A percentile compares a stretch with the other conserved stretches of the same genome.
These are phyloP conservation scores for Balanococcus diminutus DNA, from an alignment of 2,888 invertebrate genomes.

Conservation along the genomic window DNA sequence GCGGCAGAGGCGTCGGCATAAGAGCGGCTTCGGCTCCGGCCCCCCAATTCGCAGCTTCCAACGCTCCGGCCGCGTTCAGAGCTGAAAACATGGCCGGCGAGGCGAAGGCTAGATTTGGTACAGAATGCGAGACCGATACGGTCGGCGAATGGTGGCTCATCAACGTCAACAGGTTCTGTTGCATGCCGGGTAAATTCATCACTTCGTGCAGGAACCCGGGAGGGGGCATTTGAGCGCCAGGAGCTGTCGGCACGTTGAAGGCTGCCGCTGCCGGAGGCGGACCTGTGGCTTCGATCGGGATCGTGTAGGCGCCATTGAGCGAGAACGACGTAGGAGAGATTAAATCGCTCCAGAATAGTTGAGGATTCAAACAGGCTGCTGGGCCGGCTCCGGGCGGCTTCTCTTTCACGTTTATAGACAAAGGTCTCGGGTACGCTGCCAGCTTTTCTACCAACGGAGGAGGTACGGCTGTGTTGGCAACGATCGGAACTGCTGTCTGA, in stretches of 20 bases:
- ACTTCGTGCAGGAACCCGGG: constrained; percentile 37
- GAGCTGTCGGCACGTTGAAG: constrained; percentile 44
- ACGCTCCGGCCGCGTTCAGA: not conserved
- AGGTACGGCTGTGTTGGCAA: constrained; percentile 48
- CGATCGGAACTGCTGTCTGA: not conserved
- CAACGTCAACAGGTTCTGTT: constrained; percentile 60
- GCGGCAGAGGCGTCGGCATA: not conserved
- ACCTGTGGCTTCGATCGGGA: constrained; percentile 32
- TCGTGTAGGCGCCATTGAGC: not conserved
- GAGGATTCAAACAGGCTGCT: not conserved
- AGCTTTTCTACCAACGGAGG: constrained; percentile 36
- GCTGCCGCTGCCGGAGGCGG: not conserved
- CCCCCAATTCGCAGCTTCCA: not conserved
- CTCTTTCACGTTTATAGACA: constrained; percentile 33
- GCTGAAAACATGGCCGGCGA: not conserved
- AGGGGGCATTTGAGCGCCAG: constrained; percentile 20
- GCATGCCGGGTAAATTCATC: constrained; percentile 59
- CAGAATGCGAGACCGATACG: not conserved
- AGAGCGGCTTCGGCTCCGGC: not conserved
- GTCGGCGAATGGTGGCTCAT: constrained; percentile 59
- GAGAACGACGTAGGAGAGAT: not conserved
- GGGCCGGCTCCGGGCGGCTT: not conserved
- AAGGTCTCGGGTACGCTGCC: not conserved
- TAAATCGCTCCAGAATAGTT: constrained; percentile 37
- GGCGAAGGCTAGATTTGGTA: not conserved